A percentile compares a stretch with the other conserved stretches of the same genome.
Evolutionary conservation across 1,140 invertebrate species (phyloP).

Genomic region (Drosophila kohkoa): DNA sequence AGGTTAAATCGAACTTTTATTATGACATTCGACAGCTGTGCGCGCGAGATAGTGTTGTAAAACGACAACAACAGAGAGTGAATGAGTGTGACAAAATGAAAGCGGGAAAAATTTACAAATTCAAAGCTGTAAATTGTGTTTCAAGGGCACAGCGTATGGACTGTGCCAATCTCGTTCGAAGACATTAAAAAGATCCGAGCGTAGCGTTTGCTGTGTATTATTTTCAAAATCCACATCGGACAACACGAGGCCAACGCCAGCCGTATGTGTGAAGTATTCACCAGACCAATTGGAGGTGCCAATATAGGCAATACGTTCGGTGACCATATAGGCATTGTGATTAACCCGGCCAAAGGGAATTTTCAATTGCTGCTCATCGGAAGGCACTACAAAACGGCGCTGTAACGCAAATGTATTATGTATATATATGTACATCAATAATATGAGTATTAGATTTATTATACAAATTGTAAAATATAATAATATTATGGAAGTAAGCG

Average conservation of each 20-base stretch:
- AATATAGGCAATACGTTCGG: conserved; percentile 96
- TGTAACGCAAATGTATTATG: conserved; percentile 13
- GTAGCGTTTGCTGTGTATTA: conserved; percentile 86
- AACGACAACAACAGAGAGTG: not conserved
- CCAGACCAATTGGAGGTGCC: conserved; percentile 99
- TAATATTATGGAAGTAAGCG: too few relatives aligned
- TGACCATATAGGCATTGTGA: conserved; percentile 99
- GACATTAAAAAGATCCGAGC: conserved; percentile 91
- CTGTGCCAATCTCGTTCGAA: conserved; percentile 97
- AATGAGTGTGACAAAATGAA: conserved; percentile 19
- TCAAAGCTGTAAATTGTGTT: conserved; percentile 61
- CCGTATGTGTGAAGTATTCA: conserved; percentile 97
- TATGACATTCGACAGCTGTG: conserved; percentile 69
- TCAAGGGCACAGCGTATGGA: conserved; percentile 85
- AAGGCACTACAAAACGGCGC: conserved; percentile 91
- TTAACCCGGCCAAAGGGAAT: conserved; percentile 97
- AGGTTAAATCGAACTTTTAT: conserved; percentile 64
- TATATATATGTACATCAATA: too few relatives aligned
- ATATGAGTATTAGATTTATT: too few relatives aligned
- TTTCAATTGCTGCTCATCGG: conserved; percentile 90
- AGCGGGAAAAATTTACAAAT: conserved; percentile 13
- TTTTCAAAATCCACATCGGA: conserved; percentile 83
- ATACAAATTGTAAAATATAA: too few relatives aligned
- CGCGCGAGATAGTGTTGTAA: conserved; percentile 42
- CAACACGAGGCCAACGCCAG: conserved; percentile 92